phyloP scores from a whole-genome alignment of 1,140 invertebrate genomes.

The Choristoneura fumiferana region DNA sequence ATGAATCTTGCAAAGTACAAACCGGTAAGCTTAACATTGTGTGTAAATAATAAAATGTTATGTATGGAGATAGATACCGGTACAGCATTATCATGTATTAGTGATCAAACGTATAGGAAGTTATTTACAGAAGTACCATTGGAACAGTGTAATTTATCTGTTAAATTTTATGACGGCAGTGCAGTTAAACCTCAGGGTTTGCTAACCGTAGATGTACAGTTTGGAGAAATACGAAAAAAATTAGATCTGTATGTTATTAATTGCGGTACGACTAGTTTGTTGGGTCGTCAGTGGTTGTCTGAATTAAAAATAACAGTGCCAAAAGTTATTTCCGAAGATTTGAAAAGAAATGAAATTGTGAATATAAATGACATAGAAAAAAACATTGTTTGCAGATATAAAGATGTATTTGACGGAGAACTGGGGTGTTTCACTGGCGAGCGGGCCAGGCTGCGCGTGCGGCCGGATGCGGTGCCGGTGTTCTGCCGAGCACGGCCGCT shows the following conservation, averaged over 20 bases:
- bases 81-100: conserved; percentile 8
- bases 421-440: conserved; percentile 24
- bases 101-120: background rate
- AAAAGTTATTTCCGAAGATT: background rate
- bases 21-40: conserved; percentile 5
- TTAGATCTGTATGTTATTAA: conserved; percentile 32
- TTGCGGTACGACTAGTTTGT: conserved; percentile 27
- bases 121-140: background rate
- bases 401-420: conserved; percentile 15
- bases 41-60: background rate
- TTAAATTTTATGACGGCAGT: conserved; percentile 8
- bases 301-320: conserved; percentile 22
- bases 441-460: conserved; percentile 14
- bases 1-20: background rate
- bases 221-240: background rate
- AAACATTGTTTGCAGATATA: conserved; percentile 20
- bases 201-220: too few species aligned
- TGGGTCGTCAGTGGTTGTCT: conserved; percentile 22
- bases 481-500: conserved; percentile 27
- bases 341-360: background rate
- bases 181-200: background rate
- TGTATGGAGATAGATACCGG: conserved; percentile 12
- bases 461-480: conserved; percentile 20
- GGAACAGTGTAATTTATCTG: background rate
- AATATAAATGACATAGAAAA: background rate